Evolutionary conservation across 2,797 vertebrate species (phyloP).

Genomic region (Botia kubotai): DNA sequence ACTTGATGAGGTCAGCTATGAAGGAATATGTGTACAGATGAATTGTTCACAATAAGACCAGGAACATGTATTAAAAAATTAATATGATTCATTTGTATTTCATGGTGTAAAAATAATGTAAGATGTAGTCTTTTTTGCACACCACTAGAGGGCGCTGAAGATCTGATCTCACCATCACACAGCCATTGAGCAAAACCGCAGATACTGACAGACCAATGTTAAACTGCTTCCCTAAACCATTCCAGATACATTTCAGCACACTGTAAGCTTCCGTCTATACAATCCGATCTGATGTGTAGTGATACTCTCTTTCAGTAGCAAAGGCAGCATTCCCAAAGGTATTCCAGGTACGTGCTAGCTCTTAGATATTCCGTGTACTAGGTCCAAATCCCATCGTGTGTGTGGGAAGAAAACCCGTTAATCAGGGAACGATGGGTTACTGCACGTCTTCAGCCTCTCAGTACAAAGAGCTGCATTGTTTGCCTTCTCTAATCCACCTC

Average conservation of each 20-base stretch:
- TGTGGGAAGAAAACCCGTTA: conserved; percentile 32
- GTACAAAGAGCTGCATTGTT: conserved; percentile 55
- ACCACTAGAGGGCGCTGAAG: conserved; percentile 56
- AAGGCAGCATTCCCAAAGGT: background rate
- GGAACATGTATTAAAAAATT: background rate
- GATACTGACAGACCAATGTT: too few relatives aligned
- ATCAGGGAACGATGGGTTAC: background rate
- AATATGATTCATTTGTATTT: too few relatives aligned
- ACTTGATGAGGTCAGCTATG: too few relatives aligned
- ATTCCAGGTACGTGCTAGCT: conserved; percentile 25
- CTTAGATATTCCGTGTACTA: conserved; percentile 23
- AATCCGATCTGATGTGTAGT: background rate
- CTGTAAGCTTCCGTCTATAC: conserved; percentile 1
- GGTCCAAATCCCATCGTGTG: conserved; percentile 41
- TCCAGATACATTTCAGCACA: background rate
- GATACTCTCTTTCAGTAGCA: background rate
- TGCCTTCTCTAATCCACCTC: conserved; percentile 51
- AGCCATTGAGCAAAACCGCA: too few relatives aligned
- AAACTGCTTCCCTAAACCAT: background rate
- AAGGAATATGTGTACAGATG: background rate
- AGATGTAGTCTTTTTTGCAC: background rate
- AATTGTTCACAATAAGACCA: background rate
- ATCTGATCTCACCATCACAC: too few relatives aligned
- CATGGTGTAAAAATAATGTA: too few relatives aligned
- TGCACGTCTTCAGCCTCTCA: conserved; percentile 43